Evolutionary conservation across 23 tunicate genomes (phyloP).

Genomic region (Styela plicata): DNA sequence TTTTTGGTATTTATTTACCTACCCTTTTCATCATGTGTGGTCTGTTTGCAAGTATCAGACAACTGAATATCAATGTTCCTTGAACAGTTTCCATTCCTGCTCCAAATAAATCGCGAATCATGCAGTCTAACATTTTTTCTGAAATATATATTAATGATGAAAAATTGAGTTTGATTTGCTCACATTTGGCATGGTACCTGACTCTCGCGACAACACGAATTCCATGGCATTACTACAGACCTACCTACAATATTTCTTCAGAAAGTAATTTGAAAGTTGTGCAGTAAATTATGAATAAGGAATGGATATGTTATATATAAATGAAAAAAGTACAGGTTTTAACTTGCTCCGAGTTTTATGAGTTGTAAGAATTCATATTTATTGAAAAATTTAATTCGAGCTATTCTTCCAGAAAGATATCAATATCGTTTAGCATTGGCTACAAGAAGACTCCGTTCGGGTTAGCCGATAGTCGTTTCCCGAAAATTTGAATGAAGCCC

Average conservation of each 20-base stretch:
- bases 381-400: no score
- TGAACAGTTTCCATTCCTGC: slow-evolving; percentile 1
- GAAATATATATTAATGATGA: not conserved
- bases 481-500: no score
- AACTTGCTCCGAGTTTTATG: no score
- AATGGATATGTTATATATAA: no score
- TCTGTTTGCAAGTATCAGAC: slow-evolving; percentile 6
- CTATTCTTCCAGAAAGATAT: no score
- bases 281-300: no score
- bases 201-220: no score
- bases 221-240: not conserved
- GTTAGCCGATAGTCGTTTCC: no score
- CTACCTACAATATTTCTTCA: not conserved
- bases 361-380: no score
- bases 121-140: slow-evolving; percentile 5
- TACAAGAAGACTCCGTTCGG: no score
- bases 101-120: slow-evolving; percentile 8
- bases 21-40: slow-evolving; percentile 11
- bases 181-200: not conserved
- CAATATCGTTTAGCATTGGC: no score
- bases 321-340: no score
- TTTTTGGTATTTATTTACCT: not conserved
- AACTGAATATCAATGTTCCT: slow-evolving; percentile 17
- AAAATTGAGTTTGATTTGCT: not conserved
- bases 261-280: not conserved